Evolutionary conservation across 2,888 invertebrate genomes (phyloP).

Genomic region (Achlya flavicornis): DNA sequence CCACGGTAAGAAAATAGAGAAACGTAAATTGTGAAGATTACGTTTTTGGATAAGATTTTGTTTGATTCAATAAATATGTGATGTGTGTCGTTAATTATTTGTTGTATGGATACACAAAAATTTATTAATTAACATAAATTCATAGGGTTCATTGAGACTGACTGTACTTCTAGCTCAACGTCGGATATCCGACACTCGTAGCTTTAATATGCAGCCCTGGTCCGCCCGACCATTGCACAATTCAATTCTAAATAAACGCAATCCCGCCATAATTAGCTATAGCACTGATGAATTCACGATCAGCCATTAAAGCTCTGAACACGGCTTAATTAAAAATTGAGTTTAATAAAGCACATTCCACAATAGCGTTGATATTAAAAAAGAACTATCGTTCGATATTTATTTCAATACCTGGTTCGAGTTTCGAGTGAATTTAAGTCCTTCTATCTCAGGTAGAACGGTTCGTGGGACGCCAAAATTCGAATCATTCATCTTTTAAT

Average conservation of each 20-base stretch:
- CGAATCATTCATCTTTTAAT: slow-evolving; percentile 82
- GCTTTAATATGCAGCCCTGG: slow-evolving; percentile 67
- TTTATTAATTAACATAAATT: neutral
- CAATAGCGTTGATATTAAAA: slow-evolving; percentile 26
- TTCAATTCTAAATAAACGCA: slow-evolving; percentile 76
- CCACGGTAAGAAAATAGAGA: neutral
- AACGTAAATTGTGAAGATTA: neutral
- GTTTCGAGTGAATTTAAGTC: slow-evolving; percentile 33
- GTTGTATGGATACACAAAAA: neutral
- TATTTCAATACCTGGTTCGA: too few relatives aligned
- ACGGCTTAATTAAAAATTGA: slow-evolving; percentile 66
- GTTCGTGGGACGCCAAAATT: slow-evolving; percentile 64
- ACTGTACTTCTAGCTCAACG: slow-evolving; percentile 66
- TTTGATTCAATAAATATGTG: neutral
- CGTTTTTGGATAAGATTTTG: neutral
- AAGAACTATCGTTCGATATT: neutral
- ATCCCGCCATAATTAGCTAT: slow-evolving; percentile 75
- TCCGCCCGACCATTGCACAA: slow-evolving; percentile 65
- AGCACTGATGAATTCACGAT: slow-evolving; percentile 73
- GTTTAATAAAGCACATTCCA: slow-evolving; percentile 49
- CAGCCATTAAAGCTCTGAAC: slow-evolving; percentile 57
- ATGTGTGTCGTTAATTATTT: slow-evolving; percentile 6
- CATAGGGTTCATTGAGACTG: slow-evolving; percentile 24
- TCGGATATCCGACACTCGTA: slow-evolving; percentile 78
- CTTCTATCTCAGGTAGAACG: slow-evolving; percentile 66